phyloP scores from a whole-genome alignment of 35 echinoderm and acorn worm genomes.

The Ophioderma brevispina region DNA sequence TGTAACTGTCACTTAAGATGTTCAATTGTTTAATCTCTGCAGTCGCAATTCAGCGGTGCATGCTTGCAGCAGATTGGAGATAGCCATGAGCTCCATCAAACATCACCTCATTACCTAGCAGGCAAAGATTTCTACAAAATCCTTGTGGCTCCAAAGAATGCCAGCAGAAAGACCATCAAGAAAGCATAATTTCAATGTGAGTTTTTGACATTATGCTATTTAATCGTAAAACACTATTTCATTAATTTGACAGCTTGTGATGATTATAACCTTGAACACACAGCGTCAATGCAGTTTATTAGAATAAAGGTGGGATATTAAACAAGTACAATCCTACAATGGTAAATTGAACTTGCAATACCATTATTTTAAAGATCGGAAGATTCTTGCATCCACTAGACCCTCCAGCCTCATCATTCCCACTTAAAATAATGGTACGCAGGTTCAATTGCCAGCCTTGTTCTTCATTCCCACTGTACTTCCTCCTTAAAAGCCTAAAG shows the following conservation, averaged over 20 bases:
- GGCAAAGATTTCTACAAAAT: constrained; percentile 87
- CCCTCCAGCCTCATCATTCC: no score
- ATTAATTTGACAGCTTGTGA: neutral
- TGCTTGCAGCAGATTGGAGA: no score
- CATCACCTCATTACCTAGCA: constrained; percentile 26
- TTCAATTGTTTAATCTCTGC: no score
- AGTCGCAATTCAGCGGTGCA: no score
- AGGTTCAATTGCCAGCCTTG: no score
- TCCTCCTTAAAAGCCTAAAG: no score
- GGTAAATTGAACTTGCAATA: neutral
- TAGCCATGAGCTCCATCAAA: no score
- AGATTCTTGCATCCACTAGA: neutral
- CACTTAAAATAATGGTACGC: no score
- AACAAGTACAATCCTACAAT: neutral
- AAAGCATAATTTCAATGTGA: constrained; percentile 88
- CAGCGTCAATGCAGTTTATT: no score
- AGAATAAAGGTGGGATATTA: no score
- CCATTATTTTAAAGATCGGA: neutral
- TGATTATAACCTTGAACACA: constrained; percentile 1
- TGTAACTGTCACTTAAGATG: no score
- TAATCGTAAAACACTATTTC: neutral
- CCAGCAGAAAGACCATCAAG: constrained; percentile 90
- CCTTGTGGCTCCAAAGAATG: constrained; percentile 84
- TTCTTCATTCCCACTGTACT: no score
- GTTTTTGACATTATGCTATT: neutral